A percentile compares a stretch with the other conserved stretches of the same genome.
phyloP scores from a whole-genome alignment of 1,140 invertebrate genomes.

The Metaphire vulgaris region DNA sequence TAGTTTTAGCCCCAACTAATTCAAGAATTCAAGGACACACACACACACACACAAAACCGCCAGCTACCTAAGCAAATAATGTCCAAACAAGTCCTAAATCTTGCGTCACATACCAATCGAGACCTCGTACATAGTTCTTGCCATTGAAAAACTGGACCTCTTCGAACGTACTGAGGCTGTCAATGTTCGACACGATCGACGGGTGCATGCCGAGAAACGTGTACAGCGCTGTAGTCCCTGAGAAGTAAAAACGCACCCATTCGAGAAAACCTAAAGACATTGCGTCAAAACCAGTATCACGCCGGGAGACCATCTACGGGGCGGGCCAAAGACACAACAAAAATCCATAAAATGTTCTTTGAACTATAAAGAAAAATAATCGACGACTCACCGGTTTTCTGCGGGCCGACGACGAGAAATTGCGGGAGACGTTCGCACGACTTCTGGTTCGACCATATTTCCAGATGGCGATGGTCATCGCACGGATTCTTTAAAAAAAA shows the following conservation, averaged over 20 bases:
- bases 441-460: slow-evolving; percentile 89
- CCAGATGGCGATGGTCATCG: slow-evolving; percentile 80
- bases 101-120: slow-evolving; percentile 92
- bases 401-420: slow-evolving; percentile 93
- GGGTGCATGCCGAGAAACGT: slow-evolving; percentile 94
- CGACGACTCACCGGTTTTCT: slow-evolving; percentile 91
- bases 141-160: slow-evolving; percentile 99
- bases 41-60: no score
- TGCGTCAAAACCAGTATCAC: no score
- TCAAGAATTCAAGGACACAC: no score
- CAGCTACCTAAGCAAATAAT: no score
- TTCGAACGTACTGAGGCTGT: slow-evolving; percentile 88
- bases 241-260: no score
- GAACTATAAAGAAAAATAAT: no score
- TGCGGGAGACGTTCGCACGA: slow-evolving; percentile 87
- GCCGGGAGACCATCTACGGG: no score
- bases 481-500: slow-evolving; percentile 86
- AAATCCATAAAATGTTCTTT: no score
- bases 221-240: slow-evolving; percentile 89
- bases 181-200: slow-evolving; percentile 80
- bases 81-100: no score
- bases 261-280: no score
- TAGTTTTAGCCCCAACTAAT: no score
- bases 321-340: no score
- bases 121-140: slow-evolving; percentile 86